Evolutionary conservation across 2,888 invertebrate genomes (phyloP).

Genomic region (Yponomeuta cagnagella): DNA sequence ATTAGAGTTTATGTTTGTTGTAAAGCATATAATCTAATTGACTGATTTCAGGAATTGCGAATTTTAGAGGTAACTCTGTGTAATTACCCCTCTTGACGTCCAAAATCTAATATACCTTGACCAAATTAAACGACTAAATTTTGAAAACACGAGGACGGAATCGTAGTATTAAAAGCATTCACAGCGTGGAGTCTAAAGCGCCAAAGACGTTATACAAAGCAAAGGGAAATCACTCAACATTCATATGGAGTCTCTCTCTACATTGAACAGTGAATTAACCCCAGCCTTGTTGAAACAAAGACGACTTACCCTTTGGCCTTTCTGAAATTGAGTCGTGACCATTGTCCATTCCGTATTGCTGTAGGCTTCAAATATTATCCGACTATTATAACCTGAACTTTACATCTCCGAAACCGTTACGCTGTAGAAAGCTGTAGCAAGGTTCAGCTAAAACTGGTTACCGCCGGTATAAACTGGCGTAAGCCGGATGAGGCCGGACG

Average conservation of each 20-base stretch:
- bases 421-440: background rate
- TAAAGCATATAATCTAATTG: too few relatives aligned
- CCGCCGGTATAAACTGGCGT: conserved; percentile 31
- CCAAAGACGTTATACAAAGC: conserved; percentile 19
- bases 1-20: too few relatives aligned
- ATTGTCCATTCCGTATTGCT: conserved; percentile 47
- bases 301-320: conserved; percentile 37
- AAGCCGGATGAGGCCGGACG: conserved; percentile 43
- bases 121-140: background rate
- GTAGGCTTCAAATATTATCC: conserved; percentile 27
- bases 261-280: conserved; percentile 22
- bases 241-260: conserved; percentile 17
- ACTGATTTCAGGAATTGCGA: too few relatives aligned
- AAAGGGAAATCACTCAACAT: conserved; percentile 18
- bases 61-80: too few relatives aligned
- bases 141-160: background rate
- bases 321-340: conserved; percentile 42
- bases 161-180: background rate
- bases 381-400: conserved; percentile 20
- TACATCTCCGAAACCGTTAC: background rate
- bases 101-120: background rate
- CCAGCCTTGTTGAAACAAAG: conserved; percentile 31
- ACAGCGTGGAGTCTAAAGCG: background rate
- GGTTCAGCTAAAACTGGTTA: background rate
- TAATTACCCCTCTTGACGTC: too few relatives aligned